Conservation (phyloP, 2,113 vertebrate species). For the Ancistrus triradiatus region DNA sequence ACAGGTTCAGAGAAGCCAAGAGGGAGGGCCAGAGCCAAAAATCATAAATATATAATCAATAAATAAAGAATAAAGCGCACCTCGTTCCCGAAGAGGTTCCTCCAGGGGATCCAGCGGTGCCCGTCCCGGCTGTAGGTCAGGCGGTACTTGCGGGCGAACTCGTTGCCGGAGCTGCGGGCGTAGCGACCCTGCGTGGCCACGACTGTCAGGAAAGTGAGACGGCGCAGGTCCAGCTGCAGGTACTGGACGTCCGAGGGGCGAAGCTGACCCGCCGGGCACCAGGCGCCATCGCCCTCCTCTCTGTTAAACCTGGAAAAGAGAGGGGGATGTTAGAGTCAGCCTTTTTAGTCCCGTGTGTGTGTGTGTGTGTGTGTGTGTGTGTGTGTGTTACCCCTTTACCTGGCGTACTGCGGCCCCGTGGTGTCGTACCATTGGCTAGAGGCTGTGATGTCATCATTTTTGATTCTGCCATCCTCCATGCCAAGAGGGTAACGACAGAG, state of each 20-base stretch:
- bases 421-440: slow-evolving; percentile 87
- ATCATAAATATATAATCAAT: too few species aligned
- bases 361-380: background rate
- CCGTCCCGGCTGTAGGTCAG: slow-evolving; percentile 84
- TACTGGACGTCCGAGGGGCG: slow-evolving; percentile 79
- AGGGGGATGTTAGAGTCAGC: background rate
- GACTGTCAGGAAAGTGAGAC: slow-evolving; percentile 80
- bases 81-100: slow-evolving; percentile 70
- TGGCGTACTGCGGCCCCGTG: slow-evolving; percentile 80
- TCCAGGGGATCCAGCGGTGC: slow-evolving; percentile 80
- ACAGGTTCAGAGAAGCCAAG: background rate
- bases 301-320: slow-evolving; percentile 69
- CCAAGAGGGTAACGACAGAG: slow-evolving; percentile 83
- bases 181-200: slow-evolving; percentile 86
- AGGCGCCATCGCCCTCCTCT: slow-evolving; percentile 85
- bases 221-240: slow-evolving; percentile 82
- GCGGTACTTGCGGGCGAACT: slow-evolving; percentile 79
- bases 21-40: too few species aligned
- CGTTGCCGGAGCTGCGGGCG: slow-evolving; percentile 77
- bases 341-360: background rate
- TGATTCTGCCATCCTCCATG: slow-evolving; percentile 83
- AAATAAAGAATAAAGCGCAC: too few species aligned
- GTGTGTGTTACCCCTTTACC: slow-evolving; percentile 56
- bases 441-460: slow-evolving; percentile 80
- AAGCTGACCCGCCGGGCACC: slow-evolving; percentile 80